Conservation (phyloP, 2,797 vertebrate species). For the Sebastes minor region DNA sequence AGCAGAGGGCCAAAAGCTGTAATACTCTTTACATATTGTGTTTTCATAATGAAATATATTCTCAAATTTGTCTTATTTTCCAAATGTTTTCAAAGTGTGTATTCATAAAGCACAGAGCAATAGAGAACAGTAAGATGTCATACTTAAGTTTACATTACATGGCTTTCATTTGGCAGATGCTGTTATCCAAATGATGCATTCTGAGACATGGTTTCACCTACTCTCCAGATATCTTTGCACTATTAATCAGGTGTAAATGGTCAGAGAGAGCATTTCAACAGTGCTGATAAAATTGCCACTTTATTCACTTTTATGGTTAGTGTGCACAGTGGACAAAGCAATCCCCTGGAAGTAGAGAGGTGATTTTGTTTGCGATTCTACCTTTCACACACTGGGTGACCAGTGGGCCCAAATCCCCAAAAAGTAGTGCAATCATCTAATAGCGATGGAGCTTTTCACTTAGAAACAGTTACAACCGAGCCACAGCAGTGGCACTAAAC, state of each 20-base stretch:
- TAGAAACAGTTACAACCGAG: slow-evolving; percentile 29
- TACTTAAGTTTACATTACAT: not conserved
- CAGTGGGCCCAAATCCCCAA: slow-evolving; percentile 27
- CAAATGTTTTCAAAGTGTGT: not conserved
- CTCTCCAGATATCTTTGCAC: not conserved
- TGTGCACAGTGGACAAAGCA: slow-evolving; percentile 49
- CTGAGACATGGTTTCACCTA: not conserved
- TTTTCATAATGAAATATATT: not conserved
- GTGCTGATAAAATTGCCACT: slow-evolving; percentile 39
- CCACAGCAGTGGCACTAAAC: slow-evolving; percentile 19
- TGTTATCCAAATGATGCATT: not conserved
- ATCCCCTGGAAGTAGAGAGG: slow-evolving; percentile 43
- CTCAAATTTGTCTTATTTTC: not conserved
- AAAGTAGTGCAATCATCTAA: slow-evolving; percentile 50
- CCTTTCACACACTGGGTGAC: slow-evolving; percentile 46
- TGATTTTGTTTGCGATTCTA: slow-evolving; percentile 51
- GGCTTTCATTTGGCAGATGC: not conserved
- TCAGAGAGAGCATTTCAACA: slow-evolving; percentile 29
- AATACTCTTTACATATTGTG: not conserved
- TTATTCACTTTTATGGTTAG: slow-evolving; percentile 41
- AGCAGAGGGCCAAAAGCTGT: not conserved
- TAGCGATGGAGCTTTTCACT: slow-evolving; percentile 34
- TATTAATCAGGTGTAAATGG: not conserved
- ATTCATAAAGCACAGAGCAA: too few species aligned
- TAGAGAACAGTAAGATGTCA: not conserved